A percentile compares a stretch with the other conserved stretches of the same genome.
These are phyloP conservation scores for Sclerodermus sp. DNA, from an alignment of 2,888 invertebrate species.

Conservation along the genomic window DNA sequence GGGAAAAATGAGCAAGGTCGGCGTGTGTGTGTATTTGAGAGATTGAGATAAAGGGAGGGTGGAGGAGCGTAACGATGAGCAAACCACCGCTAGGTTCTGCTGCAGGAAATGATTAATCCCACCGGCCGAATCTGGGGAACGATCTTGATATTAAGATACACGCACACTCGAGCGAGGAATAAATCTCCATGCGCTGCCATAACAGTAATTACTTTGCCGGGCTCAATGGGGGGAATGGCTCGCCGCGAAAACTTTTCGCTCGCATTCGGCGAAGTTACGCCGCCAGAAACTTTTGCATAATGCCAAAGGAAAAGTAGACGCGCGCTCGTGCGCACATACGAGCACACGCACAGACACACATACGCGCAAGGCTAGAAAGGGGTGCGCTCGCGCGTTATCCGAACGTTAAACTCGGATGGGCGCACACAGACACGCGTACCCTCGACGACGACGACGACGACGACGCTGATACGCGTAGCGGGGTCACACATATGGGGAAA, in stretches of 20 bases:
- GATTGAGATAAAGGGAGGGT: too few species aligned
- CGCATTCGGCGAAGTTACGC: conserved; percentile 22
- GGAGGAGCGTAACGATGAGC: too few species aligned
- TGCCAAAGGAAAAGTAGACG: conserved; percentile 8
- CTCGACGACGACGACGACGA: too few species aligned
- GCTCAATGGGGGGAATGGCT: conserved; percentile 15
- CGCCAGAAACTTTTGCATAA: conserved; percentile 26
- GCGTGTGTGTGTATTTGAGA: too few species aligned
- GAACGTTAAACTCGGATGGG: not conserved
- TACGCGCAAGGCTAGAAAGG: not conserved
- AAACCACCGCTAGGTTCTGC: too few species aligned
- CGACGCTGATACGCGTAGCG: not conserved
- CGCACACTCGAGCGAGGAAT: too few species aligned
- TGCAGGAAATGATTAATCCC: too few species aligned
- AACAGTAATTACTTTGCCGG: conserved; percentile 30
- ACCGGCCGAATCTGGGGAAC: too few species aligned
- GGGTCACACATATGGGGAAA: too few species aligned
- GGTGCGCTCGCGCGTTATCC: not conserved
- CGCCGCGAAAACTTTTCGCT: conserved; percentile 20
- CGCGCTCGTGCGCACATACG: too few species aligned
- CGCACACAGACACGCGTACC: not conserved
- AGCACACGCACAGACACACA: not conserved
- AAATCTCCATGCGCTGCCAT: conserved; percentile 12
- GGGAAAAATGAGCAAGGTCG: too few species aligned
- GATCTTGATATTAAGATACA: too few species aligned